These are phyloP conservation scores for Gorilla gorilla DNA, from an alignment of 2,113 vertebrate genomes.

Conservation along the genomic window DNA sequence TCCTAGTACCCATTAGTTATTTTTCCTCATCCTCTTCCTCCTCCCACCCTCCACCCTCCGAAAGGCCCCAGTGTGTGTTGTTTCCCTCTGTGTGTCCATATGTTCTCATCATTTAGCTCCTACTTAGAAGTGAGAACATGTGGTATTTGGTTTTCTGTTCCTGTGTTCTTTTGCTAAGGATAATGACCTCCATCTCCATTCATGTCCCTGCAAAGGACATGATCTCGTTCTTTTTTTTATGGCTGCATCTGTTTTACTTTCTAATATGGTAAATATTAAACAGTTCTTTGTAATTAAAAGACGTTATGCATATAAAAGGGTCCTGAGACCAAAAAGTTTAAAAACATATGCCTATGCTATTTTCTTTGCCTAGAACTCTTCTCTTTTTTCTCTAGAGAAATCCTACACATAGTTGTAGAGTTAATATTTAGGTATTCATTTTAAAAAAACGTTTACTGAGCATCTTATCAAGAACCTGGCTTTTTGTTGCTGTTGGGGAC, in stretches of 20 bases:
- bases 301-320: neutral
- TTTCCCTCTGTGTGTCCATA: too few relatives aligned
- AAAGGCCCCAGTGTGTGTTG: too few relatives aligned
- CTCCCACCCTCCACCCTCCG: too few relatives aligned
- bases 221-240: too few relatives aligned
- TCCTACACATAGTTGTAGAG: neutral
- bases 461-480: conserved; percentile 14
- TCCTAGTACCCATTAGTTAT: too few relatives aligned
- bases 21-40: too few relatives aligned
- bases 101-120: too few relatives aligned
- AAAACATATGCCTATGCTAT: neutral
- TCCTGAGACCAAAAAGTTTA: conserved; percentile 40
- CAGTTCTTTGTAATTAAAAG: neutral
- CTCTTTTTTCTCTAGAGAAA: conserved; percentile 19
- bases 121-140: too few relatives aligned
- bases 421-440: conserved; percentile 40
- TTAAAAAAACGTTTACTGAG: neutral
- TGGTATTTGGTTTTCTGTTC: too few relatives aligned
- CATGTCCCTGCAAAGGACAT: too few relatives aligned
- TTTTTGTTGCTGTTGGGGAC: neutral
- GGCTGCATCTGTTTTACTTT: conserved; percentile 32
- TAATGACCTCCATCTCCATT: too few relatives aligned
- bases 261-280: neutral
- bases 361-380: neutral
- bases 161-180: too few relatives aligned